Evolutionary conservation across 1,140 invertebrate species (phyloP), one percentile per base, ranked within the genome.

Genomic region (Tribolium castaneum): DNA sequence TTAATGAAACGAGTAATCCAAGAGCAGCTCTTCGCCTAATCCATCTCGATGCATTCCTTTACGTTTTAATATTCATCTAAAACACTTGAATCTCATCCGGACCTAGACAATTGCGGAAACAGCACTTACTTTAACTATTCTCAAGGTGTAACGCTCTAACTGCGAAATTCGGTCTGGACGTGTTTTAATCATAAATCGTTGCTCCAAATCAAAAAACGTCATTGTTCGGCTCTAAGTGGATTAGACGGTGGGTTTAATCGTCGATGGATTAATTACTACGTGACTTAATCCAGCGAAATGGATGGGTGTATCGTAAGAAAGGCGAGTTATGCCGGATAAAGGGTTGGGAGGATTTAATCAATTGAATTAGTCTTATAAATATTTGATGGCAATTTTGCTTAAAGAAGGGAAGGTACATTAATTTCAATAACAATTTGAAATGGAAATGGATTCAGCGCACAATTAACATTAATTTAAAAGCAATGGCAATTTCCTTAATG

Each of bases 1-100:
- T 85, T 86, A 86, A 86, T 86, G 85, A 86, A 86, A 86, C 85
- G 85, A 83, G 85, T 86, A 85, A 86, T 86, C 84, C 84, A 80
- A 83, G 83, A 85, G 83, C 82, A 83, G 83, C 84, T 82, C 84
- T 80, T 79, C 77, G 83, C 83, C 84, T 84, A 84, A 85, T 86
- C 84, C 85, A 85, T 86, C 84, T 82, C 82, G 81, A 85, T 85
- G 83, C 84, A 83, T 85, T 84, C 83, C 83, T 84, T 84, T 81
- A 77, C 83, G 81, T 85, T 85, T 85, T 85, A 84, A 85, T 85
- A 86, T 86, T 85, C 84, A 86, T 86, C 81, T 79, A 77, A 81
- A 83, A 83, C 81, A 80, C 78, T 79, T 81, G 81, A 82, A 82
- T 80, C 80, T 82, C 78, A 59, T 77, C 78, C 77, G 76, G 77